These are phyloP conservation scores for Drosophila sproati DNA, from an alignment of 1,140 invertebrate species.

Conservation along the genomic window DNA sequence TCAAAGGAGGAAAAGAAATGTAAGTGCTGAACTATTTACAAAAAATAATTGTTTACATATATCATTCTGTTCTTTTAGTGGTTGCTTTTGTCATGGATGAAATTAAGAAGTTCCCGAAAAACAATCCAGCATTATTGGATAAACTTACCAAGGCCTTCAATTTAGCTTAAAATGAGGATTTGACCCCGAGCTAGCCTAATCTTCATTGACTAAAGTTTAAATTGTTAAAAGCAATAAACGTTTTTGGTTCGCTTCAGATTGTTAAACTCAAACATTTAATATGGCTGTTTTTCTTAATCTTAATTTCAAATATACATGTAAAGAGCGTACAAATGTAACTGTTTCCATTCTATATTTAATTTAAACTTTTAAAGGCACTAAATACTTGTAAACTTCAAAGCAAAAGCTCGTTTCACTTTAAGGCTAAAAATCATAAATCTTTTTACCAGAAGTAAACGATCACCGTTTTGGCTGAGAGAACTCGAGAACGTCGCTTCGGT, in stretches of 20 bases:
- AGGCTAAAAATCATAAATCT: conserved; percentile 8
- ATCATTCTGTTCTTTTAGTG: conserved; percentile 42
- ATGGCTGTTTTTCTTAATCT: conserved; percentile 14
- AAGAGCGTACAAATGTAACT: conserved; percentile 29
- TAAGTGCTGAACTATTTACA: conserved; percentile 10
- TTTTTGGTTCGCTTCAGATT: conserved; percentile 53
- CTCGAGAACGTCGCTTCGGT: conserved; percentile 36
- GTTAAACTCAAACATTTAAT: conserved; percentile 49
- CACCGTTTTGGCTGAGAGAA: conserved; percentile 18
- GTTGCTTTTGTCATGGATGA: conserved; percentile 51
- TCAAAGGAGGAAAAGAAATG: conserved; percentile 71
- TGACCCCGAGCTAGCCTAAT: neutral
- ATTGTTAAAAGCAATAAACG: conserved; percentile 37
- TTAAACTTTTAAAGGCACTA: neutral
- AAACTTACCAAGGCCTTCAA: conserved; percentile 48
- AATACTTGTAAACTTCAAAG: neutral
- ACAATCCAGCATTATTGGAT: conserved; percentile 36
- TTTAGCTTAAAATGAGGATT: conserved; percentile 17
- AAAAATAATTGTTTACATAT: neutral
- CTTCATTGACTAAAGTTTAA: neutral
- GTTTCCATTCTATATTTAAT: too few relatives aligned
- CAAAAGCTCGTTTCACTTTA: neutral
- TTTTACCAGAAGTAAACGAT: conserved; percentile 33
- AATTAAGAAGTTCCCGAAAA: conserved; percentile 52
- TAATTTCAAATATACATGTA: conserved; percentile 21